phyloP scores from a whole-genome alignment of 2,888 invertebrate species.

The Melinopterus prodromus region DNA sequence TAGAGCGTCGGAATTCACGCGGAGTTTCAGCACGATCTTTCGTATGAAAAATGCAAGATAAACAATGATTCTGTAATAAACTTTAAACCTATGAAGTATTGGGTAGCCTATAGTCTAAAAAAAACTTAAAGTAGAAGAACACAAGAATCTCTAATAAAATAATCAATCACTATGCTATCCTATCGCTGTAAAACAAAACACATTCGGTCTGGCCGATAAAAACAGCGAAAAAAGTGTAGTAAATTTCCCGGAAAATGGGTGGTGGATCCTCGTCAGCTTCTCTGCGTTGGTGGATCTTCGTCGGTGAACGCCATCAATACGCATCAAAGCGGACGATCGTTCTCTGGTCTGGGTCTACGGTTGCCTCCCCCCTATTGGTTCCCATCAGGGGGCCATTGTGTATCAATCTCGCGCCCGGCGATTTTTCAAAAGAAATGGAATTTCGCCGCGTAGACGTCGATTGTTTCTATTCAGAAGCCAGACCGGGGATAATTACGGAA shows the following conservation, averaged over 20 bases:
- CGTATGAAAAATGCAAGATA: no score
- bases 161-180: no score
- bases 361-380: neutral
- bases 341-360: neutral
- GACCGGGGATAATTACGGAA: neutral
- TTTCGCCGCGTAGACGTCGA: slow-evolving; percentile 4
- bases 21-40: no score
- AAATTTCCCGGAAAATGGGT: neutral
- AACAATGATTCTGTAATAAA: no score
- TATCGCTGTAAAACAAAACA: no score
- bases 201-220: neutral
- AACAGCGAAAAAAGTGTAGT: neutral
- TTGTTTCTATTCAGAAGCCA: neutral
- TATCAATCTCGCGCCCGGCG: neutral
- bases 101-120: no score
- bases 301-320: neutral
- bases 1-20: no score
- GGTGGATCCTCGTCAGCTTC: no score
- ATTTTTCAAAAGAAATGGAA: slow-evolving; percentile 4
- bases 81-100: no score
- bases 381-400: neutral
- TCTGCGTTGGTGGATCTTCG: neutral
- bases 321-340: neutral
- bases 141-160: no score
- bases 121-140: no score